Base-by-base conservation (phyloP, 2,888 invertebrate genomes). In the Drosophila phalerata region DNA sequence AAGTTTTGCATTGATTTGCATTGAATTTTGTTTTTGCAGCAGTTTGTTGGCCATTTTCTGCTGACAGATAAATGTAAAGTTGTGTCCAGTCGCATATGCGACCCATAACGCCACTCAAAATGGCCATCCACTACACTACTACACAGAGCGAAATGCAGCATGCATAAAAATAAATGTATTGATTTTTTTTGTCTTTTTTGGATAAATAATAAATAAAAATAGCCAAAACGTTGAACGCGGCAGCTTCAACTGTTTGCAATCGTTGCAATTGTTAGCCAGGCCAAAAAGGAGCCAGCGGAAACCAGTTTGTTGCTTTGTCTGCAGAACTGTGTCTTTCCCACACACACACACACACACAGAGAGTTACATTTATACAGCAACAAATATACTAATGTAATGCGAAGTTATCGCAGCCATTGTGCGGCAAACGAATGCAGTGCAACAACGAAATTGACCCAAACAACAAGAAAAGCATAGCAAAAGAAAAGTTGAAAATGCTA, bases 381-480 rank as follows among this genome's bases (percentile, higher is more conserved):
- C 79, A 74, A 64, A 74, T 86, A 65, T 69, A 83, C 88, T 88
- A 88, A 88, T 83, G 82, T 86, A 83, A 83, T 86, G 86, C 84
- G 80, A 83, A 83, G 88, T 88, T 83, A 83, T 83, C 84, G 82
- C 80, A 61, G 84, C 86, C 81, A 88, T 83, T 83, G 82, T 82
- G 85, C 68, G 76, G 69, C 88, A 70, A 86, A 87, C 88, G 84
- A 88, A 83, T 88, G 81, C 84, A 88, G 86, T 83, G 64, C 82
- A 72, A 51, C 79, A 73, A 85, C 84, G 68, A 86, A 88, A 84
- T 75, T 88, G 89, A 89, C 79, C 76, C 72, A 70, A 74, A 72
- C 74, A 62, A 38, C 63, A 45, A 47, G 47, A 49, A 55, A 32
- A 60, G 47, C 38, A 37, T 51, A 42, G 42, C 30, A 42, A 43